Base-by-base conservation (phyloP, 2,797 vertebrate species). In the Esox lucius region DNA sequence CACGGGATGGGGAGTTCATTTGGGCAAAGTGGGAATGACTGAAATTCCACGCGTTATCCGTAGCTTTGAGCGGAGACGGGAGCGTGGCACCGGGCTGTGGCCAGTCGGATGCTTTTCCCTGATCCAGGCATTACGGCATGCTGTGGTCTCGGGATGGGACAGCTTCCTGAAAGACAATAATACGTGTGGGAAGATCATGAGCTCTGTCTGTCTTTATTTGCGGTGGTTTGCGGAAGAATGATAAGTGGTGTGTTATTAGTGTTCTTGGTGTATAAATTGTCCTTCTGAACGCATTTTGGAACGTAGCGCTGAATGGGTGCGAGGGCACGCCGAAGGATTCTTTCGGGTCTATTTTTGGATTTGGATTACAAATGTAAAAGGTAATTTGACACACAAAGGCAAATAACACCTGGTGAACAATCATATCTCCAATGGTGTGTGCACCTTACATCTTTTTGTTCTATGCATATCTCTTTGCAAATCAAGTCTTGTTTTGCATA, bases 401-500 rank as follows among this genome's bases (percentile, higher is more conserved):
- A 31, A 31, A 31, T 31, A 1, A 31, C 28, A 31, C 1, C 3
- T 3, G 1, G 39, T 42, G 39, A 53, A 13, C 49, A n/a, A 59
- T 59, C 19, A 0, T 33, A 35, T 19, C 15, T 59, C 17, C 66
- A n/a, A 11, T 16, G 19, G 66, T 19, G 33, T 67, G 31, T 31
- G 31, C 8, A 39, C 65, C 17, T 13, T 15, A 16, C 46, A 9
- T n/a, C 67, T 48, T 8, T 68, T 53, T n/a, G 31, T 69, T 76
- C 75, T 79, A 39, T 65, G 65, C 39, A 79, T 76, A 31, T 83
- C 71, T 86, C 81, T 90, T 90, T 86, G 85, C 87, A 69, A 19
- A 86, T 82, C 72, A 82, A 78, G 5, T 35, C 17, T 9, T 72
- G 51, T 75, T 92, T 89, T 91, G 80, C 89, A 90, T 90, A 87